Base-by-base conservation (phyloP, 2,888 invertebrate species). In the Globia sparganii region DNA sequence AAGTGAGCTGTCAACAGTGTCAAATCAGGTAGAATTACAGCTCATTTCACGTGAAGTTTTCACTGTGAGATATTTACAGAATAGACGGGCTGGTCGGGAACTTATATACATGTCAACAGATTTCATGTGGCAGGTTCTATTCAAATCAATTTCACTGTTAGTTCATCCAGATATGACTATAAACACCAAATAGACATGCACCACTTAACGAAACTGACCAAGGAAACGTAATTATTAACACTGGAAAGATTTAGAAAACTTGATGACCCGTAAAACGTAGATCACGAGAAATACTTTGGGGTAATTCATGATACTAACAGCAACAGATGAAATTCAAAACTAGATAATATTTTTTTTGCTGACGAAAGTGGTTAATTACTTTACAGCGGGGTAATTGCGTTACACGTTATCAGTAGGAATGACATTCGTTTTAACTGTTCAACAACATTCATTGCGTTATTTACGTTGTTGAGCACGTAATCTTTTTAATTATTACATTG, bases 261-360 rank as follows among this genome's bases (percentile, higher is more conserved):
- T 5, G 66, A 3, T 5, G 66, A 3, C 59, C n/a, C 13, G 0
- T 53, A 25, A 25, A 8, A 69, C 25, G 0, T 58, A n/a, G 28
- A 53, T 73, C 77, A 72, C 46, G 31, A 59, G 21, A 49, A 72
- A 74, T 43, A 68, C 75, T 72, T 72, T 70, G 25, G 37, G 31
- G 68, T 49, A 43, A 28, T 43, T 70, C 34, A 65, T 70, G 43
- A 21, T 31, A 25, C 21, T 59, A 65, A 25, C 2, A 8, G 72
- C 49, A 46, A 15, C 13, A 68, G 9, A 9, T 66, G 13, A 11
- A 15, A 66, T 21, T 56, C 34, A 61, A 77, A 49, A 59, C 21
- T 59, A 34, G n/a, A 77, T 61, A 58, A 83, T 75, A n/a, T 77
- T 73, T 21, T 18, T 40, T 59, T 18, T 74, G 4, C 31, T 31